Percentiles rank a stretch among this genome's conserved stretches.
Evolutionary conservation across 2,113 vertebrate species (phyloP).

Genomic region (Herpetotheres cachinnans): DNA sequence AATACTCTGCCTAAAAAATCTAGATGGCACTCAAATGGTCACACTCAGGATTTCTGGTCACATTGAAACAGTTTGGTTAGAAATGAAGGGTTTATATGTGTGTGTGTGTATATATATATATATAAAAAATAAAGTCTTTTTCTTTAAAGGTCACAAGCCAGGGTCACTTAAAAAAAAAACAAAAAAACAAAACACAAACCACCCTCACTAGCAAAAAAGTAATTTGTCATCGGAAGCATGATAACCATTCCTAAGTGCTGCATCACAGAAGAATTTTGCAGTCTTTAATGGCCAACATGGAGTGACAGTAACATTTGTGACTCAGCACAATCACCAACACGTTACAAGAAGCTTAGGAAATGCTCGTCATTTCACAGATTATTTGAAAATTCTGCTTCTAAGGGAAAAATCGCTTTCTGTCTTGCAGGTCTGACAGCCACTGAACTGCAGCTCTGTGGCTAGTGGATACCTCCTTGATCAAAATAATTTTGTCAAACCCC

Average conservation of each 20-base stretch:
- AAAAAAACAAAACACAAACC: background rate
- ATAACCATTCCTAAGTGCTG: background rate
- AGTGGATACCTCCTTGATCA: background rate
- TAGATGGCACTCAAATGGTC: background rate
- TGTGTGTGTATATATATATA: background rate
- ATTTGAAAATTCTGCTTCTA: background rate
- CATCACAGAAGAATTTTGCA: background rate
- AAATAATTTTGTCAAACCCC: background rate
- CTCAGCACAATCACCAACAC: background rate
- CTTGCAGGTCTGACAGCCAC: background rate
- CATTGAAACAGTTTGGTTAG: background rate
- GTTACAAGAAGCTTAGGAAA: background rate
- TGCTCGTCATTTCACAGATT: background rate
- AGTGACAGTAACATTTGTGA: background rate
- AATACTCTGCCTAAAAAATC: background rate
- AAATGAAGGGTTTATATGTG: background rate
- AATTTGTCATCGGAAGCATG: background rate
- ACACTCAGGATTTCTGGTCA: background rate
- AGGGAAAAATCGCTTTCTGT: background rate
- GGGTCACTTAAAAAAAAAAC: background rate
- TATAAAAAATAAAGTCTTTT: background rate
- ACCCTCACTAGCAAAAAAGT: background rate
- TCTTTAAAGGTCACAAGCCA: background rate
- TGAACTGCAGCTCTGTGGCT: background rate
- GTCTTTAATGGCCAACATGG: background rate